These are phyloP conservation scores for Gibbula magus DNA, from an alignment of 2,888 invertebrate species.

Conservation along the genomic window DNA sequence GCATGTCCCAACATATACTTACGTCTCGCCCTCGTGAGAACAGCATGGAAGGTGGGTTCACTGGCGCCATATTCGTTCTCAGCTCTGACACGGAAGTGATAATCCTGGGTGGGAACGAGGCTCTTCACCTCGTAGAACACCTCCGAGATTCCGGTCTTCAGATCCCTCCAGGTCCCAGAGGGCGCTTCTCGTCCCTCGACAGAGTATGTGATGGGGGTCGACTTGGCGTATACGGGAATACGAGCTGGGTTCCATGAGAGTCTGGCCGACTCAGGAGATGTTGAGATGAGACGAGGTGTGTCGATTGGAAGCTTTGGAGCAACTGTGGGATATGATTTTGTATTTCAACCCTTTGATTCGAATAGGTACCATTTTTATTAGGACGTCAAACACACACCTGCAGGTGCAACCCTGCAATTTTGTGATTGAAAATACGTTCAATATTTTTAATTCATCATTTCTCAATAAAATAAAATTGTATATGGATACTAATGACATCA, in stretches of 20 bases:
- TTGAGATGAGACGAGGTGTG: conserved; percentile 92
- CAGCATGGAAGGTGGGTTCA: conserved; percentile 93
- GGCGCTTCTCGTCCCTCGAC: conserved; percentile 80
- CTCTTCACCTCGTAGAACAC: conserved; percentile 55
- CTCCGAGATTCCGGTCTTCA: conserved; percentile 53
- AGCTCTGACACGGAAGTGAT: conserved; percentile 95
- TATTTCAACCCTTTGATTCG: too few species aligned
- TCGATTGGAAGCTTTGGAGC: conserved; percentile 77
- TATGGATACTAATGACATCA: too few species aligned
- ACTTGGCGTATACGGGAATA: conserved; percentile 83
- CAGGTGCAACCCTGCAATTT: too few species aligned
- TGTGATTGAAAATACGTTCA: too few species aligned
- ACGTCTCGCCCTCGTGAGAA: conserved; percentile 61
- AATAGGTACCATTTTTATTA: too few species aligned
- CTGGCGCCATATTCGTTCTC: conserved; percentile 97
- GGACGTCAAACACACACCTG: too few species aligned
- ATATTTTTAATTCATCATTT: too few species aligned
- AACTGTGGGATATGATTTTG: conserved; percentile 15
- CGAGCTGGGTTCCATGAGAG: conserved; percentile 96
- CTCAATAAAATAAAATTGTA: too few species aligned
- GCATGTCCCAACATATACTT: too few species aligned
- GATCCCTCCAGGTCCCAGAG: conserved; percentile 50
- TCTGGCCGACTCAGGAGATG: conserved; percentile 91
- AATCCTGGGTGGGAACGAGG: conserved; percentile 93
- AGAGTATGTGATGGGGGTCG: conserved; percentile 93